Evolutionary conservation across 1,140 invertebrate genomes (phyloP).

Genomic region (Lucilia sericata): DNA sequence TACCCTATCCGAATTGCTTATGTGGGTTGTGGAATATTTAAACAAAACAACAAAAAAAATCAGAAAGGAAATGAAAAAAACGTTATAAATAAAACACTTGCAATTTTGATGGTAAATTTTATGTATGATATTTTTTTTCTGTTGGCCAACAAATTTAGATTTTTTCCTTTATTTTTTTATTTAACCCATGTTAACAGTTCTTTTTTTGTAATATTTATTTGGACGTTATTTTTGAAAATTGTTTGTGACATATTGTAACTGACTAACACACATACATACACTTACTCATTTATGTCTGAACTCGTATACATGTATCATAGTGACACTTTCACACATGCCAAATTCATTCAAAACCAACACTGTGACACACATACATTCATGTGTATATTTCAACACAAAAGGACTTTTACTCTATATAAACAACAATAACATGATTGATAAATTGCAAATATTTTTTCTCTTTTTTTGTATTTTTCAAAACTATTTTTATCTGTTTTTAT

Average conservation of each 20-base stretch:
- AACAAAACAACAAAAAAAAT: neutral
- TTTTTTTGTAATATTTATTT: neutral
- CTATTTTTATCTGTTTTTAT: neutral
- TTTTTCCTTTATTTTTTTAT: neutral
- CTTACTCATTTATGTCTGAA: neutral
- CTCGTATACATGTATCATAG: neutral
- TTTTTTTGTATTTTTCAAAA: neutral
- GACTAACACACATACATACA: neutral
- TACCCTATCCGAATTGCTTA: neutral
- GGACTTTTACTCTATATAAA: neutral
- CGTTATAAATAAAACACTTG: neutral
- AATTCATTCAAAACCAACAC: neutral
- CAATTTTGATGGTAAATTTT: neutral
- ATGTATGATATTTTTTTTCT: neutral
- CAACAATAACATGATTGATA: slow-evolving; percentile 12
- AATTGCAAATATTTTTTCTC: neutral
- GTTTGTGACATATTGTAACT: neutral
- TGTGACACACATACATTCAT: neutral
- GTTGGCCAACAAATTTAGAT: neutral
- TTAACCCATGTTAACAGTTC: slow-evolving; percentile 1
- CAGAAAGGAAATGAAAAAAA: neutral
- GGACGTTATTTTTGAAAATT: slow-evolving; percentile 11
- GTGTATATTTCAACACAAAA: neutral
- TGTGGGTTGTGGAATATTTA: neutral
- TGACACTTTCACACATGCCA: slow-evolving; percentile 4